Percentiles rank a stretch among this genome's conserved stretches.
phyloP scores from a whole-genome alignment of 2,113 vertebrate genomes.

The Elaphurus davidianus region DNA sequence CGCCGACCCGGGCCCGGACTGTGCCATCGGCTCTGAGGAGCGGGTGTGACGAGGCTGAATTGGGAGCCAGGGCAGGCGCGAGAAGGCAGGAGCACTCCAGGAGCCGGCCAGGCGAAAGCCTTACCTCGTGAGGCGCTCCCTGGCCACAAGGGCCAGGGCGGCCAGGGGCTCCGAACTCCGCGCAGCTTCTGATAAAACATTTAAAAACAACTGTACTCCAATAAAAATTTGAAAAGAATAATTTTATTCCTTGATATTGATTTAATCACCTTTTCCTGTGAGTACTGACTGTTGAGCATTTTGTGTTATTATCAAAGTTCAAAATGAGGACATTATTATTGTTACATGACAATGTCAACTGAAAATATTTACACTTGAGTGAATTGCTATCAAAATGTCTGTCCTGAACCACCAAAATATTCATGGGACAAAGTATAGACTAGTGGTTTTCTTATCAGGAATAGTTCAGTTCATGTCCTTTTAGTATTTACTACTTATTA shows the following conservation, averaged over 20 bases:
- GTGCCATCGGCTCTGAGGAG: too few relatives aligned
- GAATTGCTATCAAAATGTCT: constrained; percentile 18
- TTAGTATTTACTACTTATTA: constrained; percentile 53
- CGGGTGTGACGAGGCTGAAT: too few relatives aligned
- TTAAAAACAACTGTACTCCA: background rate
- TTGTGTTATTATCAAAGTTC: background rate
- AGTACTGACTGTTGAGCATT: background rate
- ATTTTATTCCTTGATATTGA: background rate
- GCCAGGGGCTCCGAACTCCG: too few relatives aligned
- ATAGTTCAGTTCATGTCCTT: constrained; percentile 70
- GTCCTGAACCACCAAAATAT: constrained; percentile 57
- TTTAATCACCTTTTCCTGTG: background rate
- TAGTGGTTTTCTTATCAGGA: constrained; percentile 14
- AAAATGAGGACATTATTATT: background rate
- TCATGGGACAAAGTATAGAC: constrained; percentile 32
- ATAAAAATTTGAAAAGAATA: background rate
- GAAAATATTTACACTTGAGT: background rate
- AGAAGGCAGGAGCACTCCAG: too few relatives aligned
- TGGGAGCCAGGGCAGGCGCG: too few relatives aligned
- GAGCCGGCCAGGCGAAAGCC: too few relatives aligned
- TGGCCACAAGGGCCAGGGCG: too few relatives aligned
- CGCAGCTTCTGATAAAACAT: background rate
- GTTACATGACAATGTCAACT: background rate
- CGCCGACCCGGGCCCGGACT: too few relatives aligned
- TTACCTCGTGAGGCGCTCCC: too few relatives aligned